Conservation (phyloP, 2,797 vertebrate species). For the Bucorvus abyssinicus region DNA sequence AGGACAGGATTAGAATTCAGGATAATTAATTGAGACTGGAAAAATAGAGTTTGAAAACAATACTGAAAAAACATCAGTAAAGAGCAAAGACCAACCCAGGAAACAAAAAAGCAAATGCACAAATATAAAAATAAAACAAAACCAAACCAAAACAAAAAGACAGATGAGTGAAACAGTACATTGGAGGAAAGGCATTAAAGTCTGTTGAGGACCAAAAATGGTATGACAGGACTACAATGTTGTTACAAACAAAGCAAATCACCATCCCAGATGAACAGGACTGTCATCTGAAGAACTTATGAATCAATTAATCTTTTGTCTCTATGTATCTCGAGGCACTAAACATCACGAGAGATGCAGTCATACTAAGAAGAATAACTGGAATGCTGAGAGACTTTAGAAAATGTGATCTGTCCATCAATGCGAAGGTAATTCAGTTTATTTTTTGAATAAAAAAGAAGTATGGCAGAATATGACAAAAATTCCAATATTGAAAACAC, state of each 20-base stretch:
- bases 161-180: background rate
- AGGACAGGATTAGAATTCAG: background rate
- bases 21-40: background rate
- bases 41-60: background rate
- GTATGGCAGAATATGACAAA: background rate
- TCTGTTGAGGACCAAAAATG: background rate
- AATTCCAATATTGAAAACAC: background rate
- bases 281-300: constrained; percentile 41
- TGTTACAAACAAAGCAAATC: constrained; percentile 2
- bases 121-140: background rate
- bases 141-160: background rate
- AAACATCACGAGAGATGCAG: constrained; percentile 9
- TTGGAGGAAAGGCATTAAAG: background rate
- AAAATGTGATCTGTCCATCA: constrained; percentile 31
- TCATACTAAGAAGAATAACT: constrained; percentile 5
- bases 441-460: constrained; percentile 19
- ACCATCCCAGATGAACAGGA: background rate
- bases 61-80: background rate
- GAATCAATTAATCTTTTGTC: constrained; percentile 54
- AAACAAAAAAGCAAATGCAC: background rate
- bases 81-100: background rate
- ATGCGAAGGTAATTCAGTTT: background rate
- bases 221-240: background rate
- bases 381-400: background rate
- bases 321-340: background rate